phyloP scores from a whole-genome alignment of 2,888 invertebrate genomes.

The Empis stercorea region DNA sequence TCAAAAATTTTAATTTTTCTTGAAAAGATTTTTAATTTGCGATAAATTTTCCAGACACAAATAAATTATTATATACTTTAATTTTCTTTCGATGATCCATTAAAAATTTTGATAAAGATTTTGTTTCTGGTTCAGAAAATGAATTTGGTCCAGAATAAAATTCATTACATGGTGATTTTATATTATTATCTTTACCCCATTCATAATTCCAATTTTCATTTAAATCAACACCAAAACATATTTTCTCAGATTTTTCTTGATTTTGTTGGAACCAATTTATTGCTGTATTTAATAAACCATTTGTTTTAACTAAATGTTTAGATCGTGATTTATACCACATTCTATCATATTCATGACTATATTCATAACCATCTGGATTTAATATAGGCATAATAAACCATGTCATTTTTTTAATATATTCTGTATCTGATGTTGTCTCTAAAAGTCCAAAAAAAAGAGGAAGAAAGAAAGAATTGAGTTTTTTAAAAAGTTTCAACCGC shows the following conservation, averaged over 20 bases:
- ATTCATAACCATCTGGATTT: slow-evolving; percentile 70
- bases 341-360: slow-evolving; percentile 57
- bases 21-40: too few species aligned
- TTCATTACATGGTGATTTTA: slow-evolving; percentile 61
- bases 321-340: slow-evolving; percentile 71
- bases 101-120: slow-evolving; percentile 49
- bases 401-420: slow-evolving; percentile 29
- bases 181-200: slow-evolving; percentile 57
- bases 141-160: slow-evolving; percentile 57
- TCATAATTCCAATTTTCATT: slow-evolving; percentile 68
- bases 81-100: slow-evolving; percentile 46
- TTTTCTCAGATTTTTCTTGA: slow-evolving; percentile 22
- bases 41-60: too few species aligned
- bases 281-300: slow-evolving; percentile 28
- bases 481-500: neutral
- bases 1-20: too few species aligned
- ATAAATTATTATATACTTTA: slow-evolving; percentile 35
- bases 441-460: too few species aligned
- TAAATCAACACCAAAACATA: slow-evolving; percentile 61
- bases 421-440: slow-evolving; percentile 23
- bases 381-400: slow-evolving; percentile 65
- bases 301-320: slow-evolving; percentile 31
- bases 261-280: slow-evolving; percentile 32
- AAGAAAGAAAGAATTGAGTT: too few species aligned
- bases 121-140: slow-evolving; percentile 68